Evolutionary conservation across 1,140 invertebrate genomes (phyloP), one percentile per base, ranked within the genome.

Genomic region (Camponotus vicinus): DNA sequence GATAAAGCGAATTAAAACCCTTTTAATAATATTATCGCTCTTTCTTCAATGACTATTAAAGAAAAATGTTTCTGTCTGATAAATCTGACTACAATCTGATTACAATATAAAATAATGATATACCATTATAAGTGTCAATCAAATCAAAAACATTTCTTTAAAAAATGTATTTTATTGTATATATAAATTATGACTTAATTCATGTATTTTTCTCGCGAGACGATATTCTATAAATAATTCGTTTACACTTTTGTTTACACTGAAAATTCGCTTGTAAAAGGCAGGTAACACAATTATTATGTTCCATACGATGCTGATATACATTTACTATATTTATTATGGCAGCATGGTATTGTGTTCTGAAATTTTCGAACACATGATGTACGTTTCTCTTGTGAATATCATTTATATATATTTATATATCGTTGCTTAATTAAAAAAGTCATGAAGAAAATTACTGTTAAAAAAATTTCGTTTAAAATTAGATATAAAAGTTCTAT

Each of bases 291-390:
- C n/a, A 69, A 69, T 15, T 15, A 8, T 45, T 69, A 45, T 42
- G 15, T 52, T 18, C 15, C 49, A 52, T 15, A 18, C 13, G 15
- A 52, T 52, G 49, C 27, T 27, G n/a, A 42, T 76, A 27, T 21
- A 61, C 7, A 64, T 57, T 42, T 52, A 70, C 37, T 70, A 80
- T 57, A 57, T 57, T 80, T 80, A 80, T 80, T 80, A 80, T 80
- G 78, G 78, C 78, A 80, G 49, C 78, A 57, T 42, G 52, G 5
- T 57, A 27, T 69, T 5, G 45, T 5, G n/a, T 42, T 79, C 8
- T 4, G 32, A 21, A 52, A 79, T 57, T 57, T 15, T 40, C n/a
- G 1, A 55, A 40, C 13, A 40, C 15, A 18, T 13, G 34, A 18
- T 40, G 18, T 21, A 32, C 21, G n/a, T 34, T 9, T 13, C n/a